These are phyloP conservation scores for Mallotus villosus DNA, from an alignment of 2,797 vertebrate species.

Conservation along the genomic window DNA sequence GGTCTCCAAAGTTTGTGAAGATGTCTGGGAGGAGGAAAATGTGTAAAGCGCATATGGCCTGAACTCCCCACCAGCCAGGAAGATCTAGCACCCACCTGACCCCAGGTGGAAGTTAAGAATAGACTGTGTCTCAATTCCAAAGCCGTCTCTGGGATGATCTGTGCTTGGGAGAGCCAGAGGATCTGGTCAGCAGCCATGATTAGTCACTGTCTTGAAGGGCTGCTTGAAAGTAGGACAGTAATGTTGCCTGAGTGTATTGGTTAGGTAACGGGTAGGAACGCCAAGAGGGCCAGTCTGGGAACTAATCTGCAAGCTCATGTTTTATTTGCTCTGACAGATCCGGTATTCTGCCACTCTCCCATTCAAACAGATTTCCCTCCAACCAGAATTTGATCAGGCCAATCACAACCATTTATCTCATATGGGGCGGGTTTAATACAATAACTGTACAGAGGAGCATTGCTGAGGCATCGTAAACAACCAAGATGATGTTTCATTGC, in stretches of 20 bases:
- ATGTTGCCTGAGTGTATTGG: not conserved
- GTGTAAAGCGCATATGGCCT: slow-evolving; percentile 2
- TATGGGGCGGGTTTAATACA: too few relatives aligned
- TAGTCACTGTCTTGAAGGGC: slow-evolving; percentile 1
- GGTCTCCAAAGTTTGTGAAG: not conserved
- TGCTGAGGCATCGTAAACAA: too few relatives aligned
- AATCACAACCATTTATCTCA: too few relatives aligned
- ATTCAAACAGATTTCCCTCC: too few relatives aligned
- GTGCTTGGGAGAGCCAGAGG: not conserved
- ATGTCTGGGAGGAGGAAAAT: not conserved
- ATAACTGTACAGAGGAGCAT: too few relatives aligned
- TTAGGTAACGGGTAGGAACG: not conserved
- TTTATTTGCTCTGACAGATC: too few relatives aligned
- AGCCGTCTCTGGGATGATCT: not conserved
- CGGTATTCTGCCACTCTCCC: too few relatives aligned
- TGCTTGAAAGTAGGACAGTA: slow-evolving; percentile 6
- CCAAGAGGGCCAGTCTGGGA: not conserved
- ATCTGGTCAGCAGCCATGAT: not conserved
- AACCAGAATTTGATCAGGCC: too few relatives aligned
- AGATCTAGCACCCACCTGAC: not conserved
- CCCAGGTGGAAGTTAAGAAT: not conserved
- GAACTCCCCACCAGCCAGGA: not conserved
- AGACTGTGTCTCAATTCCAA: not conserved
- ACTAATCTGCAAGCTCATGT: not conserved
- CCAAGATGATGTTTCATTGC: too few relatives aligned